These are phyloP conservation scores for Dyspetes luteomarginatus DNA, from an alignment of 2,888 invertebrate species.

Conservation along the genomic window DNA sequence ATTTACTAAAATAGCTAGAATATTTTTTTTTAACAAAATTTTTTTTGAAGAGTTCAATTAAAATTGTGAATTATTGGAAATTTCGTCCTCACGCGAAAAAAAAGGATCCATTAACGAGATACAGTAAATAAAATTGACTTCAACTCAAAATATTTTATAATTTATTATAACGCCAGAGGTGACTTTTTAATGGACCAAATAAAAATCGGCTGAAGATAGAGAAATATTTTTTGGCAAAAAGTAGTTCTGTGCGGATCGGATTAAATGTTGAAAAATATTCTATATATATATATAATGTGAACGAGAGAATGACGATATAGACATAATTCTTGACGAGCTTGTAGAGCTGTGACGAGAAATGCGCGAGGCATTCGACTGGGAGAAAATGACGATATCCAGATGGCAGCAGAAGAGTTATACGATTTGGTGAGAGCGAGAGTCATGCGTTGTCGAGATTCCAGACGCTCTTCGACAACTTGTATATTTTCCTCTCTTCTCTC, in stretches of 20 bases:
- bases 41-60: too few relatives aligned
- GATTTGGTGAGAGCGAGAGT: slow-evolving; percentile 16
- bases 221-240: slow-evolving; percentile 70
- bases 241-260: slow-evolving; percentile 24
- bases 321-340: not conserved
- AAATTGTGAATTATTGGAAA: too few relatives aligned
- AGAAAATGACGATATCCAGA: slow-evolving; percentile 56
- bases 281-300: slow-evolving; percentile 3
- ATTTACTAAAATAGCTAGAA: too few relatives aligned
- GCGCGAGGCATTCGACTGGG: slow-evolving; percentile 11
- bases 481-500: not conserved
- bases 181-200: not conserved
- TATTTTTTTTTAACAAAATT: too few relatives aligned
- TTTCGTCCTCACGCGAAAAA: not conserved
- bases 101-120: not conserved
- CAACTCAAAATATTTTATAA: slow-evolving; percentile 12
- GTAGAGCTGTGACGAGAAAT: slow-evolving; percentile 4
- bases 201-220: slow-evolving; percentile 42
- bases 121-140: not conserved
- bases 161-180: not conserved
- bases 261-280: slow-evolving; percentile 29
- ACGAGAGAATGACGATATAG: not conserved
- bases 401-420: slow-evolving; percentile 37
- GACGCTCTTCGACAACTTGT: slow-evolving; percentile 26
- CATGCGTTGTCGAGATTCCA: slow-evolving; percentile 51